Base-by-base conservation (phyloP, 2,888 invertebrate species). In the Drosophila koepferae region DNA sequence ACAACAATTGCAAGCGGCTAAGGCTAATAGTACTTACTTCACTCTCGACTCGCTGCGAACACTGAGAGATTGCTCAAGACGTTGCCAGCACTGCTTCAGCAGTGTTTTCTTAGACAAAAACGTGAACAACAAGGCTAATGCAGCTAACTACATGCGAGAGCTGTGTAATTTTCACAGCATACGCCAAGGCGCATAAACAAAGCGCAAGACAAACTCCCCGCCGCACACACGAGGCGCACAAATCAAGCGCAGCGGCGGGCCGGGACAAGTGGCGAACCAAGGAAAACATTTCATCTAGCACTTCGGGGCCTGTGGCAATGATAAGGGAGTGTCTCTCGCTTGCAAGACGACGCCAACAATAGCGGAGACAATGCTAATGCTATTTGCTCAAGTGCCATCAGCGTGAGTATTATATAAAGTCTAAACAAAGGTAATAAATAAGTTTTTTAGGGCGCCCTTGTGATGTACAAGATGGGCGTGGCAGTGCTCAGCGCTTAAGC, bases 361-460 rank as follows among this genome's bases (percentile, higher is more conserved):
- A 65, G 73, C 55, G 43, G 8, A 69, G 77, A 77, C 81, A 79
- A 81, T 85, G 85, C 82, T 83, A 81, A 79, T 81, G 87, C 75
- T 77, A 77, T 86, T 86, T 76, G 67, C 83, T 77, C 74, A 82
- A 82, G 86, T 82, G 80, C 80, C 88, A 80, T 81, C 82, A 74
- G 68, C 81, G 67, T 60, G 60, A 85, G 77, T 82, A 80, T 74
- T 85, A 72, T 86, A 89, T 85, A 89, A 89, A 89, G 81, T 85
- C 82, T 72, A 80, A 87, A 78, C 89, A 89, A 89, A 85, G 89
- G 88, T 82, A 89, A 86, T 89, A 86, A 86, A 86, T 89, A 87
- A 89, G 86, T 88, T 89, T 72, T 77, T 77, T 67, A 71, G 65
- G 71, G 60, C 38, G 79, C 63, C 79, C 75, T 54, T 62, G 71